Conservation (phyloP, 2,797 vertebrate genomes). For the Hyperoplus immaculatus region DNA sequence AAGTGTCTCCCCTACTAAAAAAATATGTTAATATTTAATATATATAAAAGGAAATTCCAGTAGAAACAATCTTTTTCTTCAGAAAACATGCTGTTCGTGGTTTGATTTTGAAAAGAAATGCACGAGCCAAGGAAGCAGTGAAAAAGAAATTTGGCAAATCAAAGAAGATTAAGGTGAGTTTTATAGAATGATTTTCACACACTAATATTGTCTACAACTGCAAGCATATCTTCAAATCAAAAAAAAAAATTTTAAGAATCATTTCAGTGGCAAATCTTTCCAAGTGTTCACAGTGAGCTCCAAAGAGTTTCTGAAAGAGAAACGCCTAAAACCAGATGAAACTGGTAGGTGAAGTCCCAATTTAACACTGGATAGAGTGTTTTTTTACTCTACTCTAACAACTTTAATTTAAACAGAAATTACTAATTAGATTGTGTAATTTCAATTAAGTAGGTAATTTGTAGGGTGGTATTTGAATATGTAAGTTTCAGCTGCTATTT, state of each 20-base stretch:
- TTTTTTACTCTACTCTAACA: background rate
- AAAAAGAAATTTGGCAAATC: background rate
- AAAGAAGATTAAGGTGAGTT: constrained; percentile 38
- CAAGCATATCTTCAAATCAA: background rate
- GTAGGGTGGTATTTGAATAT: accelerated
- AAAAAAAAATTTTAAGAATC: no score
- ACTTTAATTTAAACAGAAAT: background rate
- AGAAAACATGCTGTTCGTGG: background rate
- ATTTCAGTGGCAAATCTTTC: constrained; percentile 52
- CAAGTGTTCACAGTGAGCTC: constrained; percentile 69
- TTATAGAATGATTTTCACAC: background rate
- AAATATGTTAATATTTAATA: constrained; percentile 34
- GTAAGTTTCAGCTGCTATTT: background rate
- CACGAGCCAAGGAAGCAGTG: constrained; percentile 26
- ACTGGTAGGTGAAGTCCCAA: constrained; percentile 44
- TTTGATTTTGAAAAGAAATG: constrained; percentile 22
- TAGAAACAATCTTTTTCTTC: background rate
- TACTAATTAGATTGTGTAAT: background rate
- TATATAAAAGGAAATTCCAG: no score
- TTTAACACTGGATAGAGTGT: constrained; percentile 27
- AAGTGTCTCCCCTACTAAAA: constrained; percentile 5
- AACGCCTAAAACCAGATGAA: background rate
- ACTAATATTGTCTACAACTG: accelerated
- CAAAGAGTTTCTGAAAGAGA: constrained; percentile 23
- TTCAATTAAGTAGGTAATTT: constrained; percentile 23